These are phyloP conservation scores for Acheta domesticus DNA, from an alignment of 2,888 invertebrate genomes.

Conservation along the genomic window DNA sequence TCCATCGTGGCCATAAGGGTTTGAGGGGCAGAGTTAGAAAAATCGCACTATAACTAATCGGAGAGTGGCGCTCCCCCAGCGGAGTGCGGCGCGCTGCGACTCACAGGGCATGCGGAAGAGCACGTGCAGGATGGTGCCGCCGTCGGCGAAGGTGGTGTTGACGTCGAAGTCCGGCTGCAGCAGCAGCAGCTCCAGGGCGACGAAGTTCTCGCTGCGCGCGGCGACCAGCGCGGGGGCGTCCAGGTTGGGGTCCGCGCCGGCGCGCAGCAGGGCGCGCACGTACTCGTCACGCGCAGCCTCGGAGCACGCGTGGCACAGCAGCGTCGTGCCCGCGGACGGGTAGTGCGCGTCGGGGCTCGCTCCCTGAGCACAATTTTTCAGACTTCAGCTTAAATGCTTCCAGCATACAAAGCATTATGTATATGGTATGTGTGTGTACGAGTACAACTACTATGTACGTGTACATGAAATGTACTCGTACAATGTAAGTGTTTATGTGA, in stretches of 20 bases:
- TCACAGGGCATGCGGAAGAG: neutral
- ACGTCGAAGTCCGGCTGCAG: neutral
- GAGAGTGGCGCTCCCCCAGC: too few relatives aligned
- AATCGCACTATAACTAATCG: too few relatives aligned
- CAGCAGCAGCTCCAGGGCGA: neutral
- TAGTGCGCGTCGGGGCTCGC: neutral
- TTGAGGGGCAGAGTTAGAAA: too few relatives aligned
- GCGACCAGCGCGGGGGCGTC: slow-evolving; percentile 1
- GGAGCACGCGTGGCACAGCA: neutral
- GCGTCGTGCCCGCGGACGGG: neutral
- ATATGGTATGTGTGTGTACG: too few relatives aligned
- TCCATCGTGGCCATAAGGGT: too few relatives aligned
- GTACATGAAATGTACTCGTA: too few relatives aligned
- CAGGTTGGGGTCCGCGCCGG: slow-evolving; percentile 11
- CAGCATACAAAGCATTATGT: neutral
- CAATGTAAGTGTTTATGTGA: too few relatives aligned
- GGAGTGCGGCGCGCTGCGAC: neutral
- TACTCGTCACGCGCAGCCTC: neutral
- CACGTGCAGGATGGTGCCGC: neutral
- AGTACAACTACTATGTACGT: too few relatives aligned
- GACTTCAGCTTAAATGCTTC: neutral
- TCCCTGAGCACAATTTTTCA: neutral
- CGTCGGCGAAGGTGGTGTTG: neutral
- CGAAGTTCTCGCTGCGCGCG: neutral
- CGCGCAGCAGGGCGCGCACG: neutral